Conservation (phyloP, 37 sponge, comb jelly and placozoan species). For the Hexactinellida sp. region DNA sequence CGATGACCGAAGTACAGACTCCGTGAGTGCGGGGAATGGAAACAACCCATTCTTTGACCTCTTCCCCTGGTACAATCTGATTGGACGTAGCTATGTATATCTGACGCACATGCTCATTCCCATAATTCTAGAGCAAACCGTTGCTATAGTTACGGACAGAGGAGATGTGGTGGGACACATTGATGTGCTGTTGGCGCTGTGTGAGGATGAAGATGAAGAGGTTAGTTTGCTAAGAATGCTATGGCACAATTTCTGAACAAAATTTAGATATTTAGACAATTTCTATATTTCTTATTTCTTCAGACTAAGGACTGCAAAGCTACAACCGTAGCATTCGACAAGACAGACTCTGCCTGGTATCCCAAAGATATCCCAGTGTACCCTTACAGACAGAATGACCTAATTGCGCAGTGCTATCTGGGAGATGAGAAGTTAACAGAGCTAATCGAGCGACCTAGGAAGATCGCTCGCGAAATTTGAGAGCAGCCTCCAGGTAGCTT, state of each 20-base stretch:
- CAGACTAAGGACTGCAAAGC: not conserved
- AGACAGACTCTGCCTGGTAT: not conserved
- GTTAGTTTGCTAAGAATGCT: too few species aligned
- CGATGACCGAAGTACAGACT: not conserved
- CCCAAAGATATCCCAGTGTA: slow-evolving; percentile 7
- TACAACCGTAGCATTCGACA: slow-evolving; percentile 4
- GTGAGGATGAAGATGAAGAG: slow-evolving; percentile 21
- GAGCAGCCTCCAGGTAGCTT: not conserved
- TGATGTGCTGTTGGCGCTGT: slow-evolving; percentile 21
- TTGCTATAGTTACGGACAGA: slow-evolving; percentile 62
- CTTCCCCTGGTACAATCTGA: slow-evolving; percentile 60
- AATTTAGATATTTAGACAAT: not conserved
- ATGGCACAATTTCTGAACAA: not conserved
- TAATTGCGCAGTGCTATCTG: not conserved
- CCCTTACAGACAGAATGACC: slow-evolving; percentile 7
- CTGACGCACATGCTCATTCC: slow-evolving; percentile 55
- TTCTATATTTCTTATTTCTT: not conserved
- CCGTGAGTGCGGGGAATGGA: not conserved
- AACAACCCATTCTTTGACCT: slow-evolving; percentile 88
- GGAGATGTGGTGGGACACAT: slow-evolving; percentile 80
- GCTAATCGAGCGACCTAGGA: not conserved
- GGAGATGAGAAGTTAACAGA: not conserved
- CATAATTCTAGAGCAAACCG: slow-evolving; percentile 40
- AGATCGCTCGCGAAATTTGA: slow-evolving; percentile 13
- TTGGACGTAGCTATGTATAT: slow-evolving; percentile 76